Conservation (phyloP, 2,113 vertebrate species). For the Zingel zingel region DNA sequence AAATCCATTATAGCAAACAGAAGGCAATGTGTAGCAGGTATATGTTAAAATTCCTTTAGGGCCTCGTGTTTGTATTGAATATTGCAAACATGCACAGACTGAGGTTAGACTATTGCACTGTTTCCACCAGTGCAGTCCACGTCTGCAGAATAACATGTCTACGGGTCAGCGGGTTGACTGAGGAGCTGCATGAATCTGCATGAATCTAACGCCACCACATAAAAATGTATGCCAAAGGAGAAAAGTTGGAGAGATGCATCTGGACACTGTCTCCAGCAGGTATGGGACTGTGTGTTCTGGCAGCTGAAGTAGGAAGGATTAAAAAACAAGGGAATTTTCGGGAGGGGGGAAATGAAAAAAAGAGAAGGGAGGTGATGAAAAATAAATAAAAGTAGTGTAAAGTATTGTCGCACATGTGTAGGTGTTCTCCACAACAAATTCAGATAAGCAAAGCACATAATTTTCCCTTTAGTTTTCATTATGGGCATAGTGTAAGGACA, state of each 20-base stretch:
- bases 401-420: background rate
- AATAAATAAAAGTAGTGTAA: background rate
- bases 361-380: background rate
- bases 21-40: background rate
- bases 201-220: constrained; percentile 34
- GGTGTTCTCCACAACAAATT: background rate
- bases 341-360: background rate
- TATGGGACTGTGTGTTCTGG: constrained; percentile 55
- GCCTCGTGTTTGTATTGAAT: constrained; percentile 16
- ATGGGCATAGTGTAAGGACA: background rate
- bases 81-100: constrained; percentile 32
- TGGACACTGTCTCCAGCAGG: constrained; percentile 62
- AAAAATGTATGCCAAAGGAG: constrained; percentile 54
- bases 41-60: constrained; percentile 18
- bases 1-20: background rate
- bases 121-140: constrained; percentile 13
- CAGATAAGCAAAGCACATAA: background rate
- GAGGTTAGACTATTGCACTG: constrained; percentile 4
- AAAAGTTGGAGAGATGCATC: constrained; percentile 42
- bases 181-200: constrained; percentile 34
- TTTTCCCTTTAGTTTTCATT: background rate
- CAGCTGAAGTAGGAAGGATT: constrained; percentile 33
- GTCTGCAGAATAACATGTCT: constrained; percentile 37
- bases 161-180: background rate
- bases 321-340: constrained; percentile 44